phyloP scores from a whole-genome alignment of 1,140 invertebrate species.

The Pseudomyrmex concolor region DNA sequence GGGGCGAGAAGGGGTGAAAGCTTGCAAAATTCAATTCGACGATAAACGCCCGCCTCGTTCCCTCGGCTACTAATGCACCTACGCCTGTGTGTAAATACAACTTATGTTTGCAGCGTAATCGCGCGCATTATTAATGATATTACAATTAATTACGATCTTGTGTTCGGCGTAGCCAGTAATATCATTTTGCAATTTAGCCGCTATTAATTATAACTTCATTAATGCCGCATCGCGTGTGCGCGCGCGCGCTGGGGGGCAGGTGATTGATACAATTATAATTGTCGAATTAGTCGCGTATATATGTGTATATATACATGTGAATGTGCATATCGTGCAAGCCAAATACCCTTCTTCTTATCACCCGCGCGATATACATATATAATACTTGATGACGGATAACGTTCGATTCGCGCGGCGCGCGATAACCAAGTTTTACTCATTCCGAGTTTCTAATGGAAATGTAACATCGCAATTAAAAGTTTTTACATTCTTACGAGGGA shows the following conservation, averaged over 20 bases:
- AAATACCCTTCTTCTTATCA: slow-evolving; percentile 10
- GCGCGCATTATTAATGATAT: slow-evolving; percentile 57
- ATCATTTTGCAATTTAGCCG: slow-evolving; percentile 60
- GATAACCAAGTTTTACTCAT: slow-evolving; percentile 48
- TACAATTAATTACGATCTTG: slow-evolving; percentile 61
- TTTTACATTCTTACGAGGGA: slow-evolving; percentile 51
- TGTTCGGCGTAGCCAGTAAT: slow-evolving; percentile 40
- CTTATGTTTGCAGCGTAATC: slow-evolving; percentile 53
- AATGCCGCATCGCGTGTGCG: slow-evolving; percentile 46
- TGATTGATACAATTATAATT: slow-evolving; percentile 61
- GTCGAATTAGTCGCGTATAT: slow-evolving; percentile 39
- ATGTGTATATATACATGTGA: background rate
- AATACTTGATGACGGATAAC: slow-evolving; percentile 18
- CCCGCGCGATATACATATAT: background rate
- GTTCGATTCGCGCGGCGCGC: slow-evolving; percentile 18
- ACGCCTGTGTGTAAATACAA: slow-evolving; percentile 46
- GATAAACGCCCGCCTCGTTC: slow-evolving; percentile 46
- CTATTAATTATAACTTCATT: slow-evolving; percentile 62
- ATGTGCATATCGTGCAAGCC: background rate
- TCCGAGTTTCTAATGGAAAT: slow-evolving; percentile 48
- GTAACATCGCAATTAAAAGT: slow-evolving; percentile 60
- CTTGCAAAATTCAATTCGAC: slow-evolving; percentile 44
- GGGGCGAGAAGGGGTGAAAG: background rate
- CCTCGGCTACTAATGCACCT: slow-evolving; percentile 38
- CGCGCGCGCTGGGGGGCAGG: background rate